These are phyloP conservation scores for Astyanax mexicanus DNA, from an alignment of 2,797 vertebrate species.

Conservation along the genomic window DNA sequence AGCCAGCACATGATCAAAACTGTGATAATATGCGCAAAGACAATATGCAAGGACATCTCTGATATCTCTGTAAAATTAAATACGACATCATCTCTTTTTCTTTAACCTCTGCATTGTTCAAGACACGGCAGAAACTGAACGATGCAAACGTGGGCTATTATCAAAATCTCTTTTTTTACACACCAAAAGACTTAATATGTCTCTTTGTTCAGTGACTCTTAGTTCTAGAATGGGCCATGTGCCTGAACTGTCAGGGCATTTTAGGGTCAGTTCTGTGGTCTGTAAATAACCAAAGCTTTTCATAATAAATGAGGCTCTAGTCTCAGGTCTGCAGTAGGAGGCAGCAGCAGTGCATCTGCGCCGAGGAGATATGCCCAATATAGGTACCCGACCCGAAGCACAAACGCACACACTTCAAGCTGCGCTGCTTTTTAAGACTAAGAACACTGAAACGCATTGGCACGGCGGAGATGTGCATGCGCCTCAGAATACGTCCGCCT, in stretches of 20 bases:
- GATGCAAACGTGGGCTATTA: not conserved
- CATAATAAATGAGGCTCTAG: constrained; percentile 54
- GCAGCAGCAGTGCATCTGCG: constrained; percentile 27
- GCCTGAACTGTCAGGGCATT: constrained; percentile 34
- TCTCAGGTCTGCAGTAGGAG: constrained; percentile 29
- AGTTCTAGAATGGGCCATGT: not conserved
- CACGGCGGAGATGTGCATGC: not conserved
- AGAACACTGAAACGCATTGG: not conserved
- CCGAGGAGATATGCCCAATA: constrained; percentile 29
- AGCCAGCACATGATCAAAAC: not conserved
- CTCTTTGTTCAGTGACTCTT: not conserved
- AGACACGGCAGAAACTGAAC: not conserved
- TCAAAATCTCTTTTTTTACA: not conserved
- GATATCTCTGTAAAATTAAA: no score
- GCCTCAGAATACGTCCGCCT: not conserved
- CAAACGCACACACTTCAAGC: constrained; percentile 21
- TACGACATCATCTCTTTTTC: not conserved
- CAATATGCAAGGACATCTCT: no score
- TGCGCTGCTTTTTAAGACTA: constrained; percentile 8
- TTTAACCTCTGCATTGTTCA: not conserved
- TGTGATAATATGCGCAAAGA: not conserved
- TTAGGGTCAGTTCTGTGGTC: constrained; percentile 46
- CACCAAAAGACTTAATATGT: not conserved
- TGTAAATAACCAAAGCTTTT: constrained; percentile 56
- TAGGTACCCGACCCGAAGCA: constrained; percentile 16